Percentiles rank a stretch among this genome's conserved stretches.
Evolutionary conservation across 2,888 invertebrate genomes (phyloP).

Genomic region (Neoscelio sp.): DNA sequence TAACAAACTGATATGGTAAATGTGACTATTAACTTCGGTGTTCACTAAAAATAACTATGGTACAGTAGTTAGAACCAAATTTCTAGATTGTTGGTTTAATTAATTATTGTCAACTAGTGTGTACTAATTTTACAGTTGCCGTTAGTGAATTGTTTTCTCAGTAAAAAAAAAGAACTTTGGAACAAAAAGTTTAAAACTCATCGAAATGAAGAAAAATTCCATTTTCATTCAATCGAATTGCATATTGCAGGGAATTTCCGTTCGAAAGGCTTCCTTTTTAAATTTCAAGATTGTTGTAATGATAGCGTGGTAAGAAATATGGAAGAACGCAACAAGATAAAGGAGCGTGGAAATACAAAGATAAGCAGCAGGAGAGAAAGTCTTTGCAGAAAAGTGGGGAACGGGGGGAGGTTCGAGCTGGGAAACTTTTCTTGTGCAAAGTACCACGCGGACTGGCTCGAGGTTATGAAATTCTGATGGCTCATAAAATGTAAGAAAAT

Average conservation of each 20-base stretch:
- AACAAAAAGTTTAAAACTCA: too few species aligned
- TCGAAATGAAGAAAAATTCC: not conserved
- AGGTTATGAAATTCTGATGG: constrained; percentile 84
- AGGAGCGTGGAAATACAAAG: constrained; percentile 60
- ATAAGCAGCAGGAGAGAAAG: constrained; percentile 60
- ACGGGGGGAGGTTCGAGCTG: constrained; percentile 72
- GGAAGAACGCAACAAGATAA: constrained; percentile 58
- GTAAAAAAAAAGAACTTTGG: too few species aligned
- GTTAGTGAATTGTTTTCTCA: too few species aligned
- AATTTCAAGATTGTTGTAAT: constrained; percentile 20
- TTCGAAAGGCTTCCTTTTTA: constrained; percentile 7
- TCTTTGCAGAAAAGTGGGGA: constrained; percentile 58
- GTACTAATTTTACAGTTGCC: too few species aligned
- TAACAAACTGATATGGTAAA: too few species aligned
- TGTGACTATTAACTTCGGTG: too few species aligned
- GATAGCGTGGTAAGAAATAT: constrained; percentile 36
- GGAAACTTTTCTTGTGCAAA: constrained; percentile 83
- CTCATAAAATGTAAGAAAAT: constrained; percentile 84
- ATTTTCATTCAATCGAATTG: not conserved
- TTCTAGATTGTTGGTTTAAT: too few species aligned
- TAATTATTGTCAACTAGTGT: too few species aligned
- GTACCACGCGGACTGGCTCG: constrained; percentile 83
- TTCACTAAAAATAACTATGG: too few species aligned
- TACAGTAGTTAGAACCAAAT: too few species aligned
- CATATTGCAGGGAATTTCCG: constrained; percentile 30